Base-by-base conservation (phyloP, 2,888 invertebrate species). In the Microctonus brassicae region DNA sequence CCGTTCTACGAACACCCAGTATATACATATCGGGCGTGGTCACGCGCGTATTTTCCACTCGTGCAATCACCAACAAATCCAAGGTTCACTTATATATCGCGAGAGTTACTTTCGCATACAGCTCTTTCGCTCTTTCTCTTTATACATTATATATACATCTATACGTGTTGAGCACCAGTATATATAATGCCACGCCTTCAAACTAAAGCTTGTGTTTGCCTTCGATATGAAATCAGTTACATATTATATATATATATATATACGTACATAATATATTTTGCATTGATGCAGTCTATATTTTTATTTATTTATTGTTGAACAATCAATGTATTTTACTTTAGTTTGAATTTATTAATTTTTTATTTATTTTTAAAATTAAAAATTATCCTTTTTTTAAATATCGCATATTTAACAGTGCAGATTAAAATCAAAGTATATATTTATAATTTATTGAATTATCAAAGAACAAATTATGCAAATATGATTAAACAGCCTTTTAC, bases 11-110 rank as follows among this genome's bases (percentile, higher is more conserved):
- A 74, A 75, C 76, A 77, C 76, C 74, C 76, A 67, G 73, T 77
- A 76, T 70, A 73, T 76, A n/a, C n/a, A 76, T 74, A 77, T 75
- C 76, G 77, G 77, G 77, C 76, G 77, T 77, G 77, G 77, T 77
- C 77, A 75, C 76, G 76, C 76, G 75, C 76, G 70, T 77, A 47
- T 47, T 77, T 77, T 73, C 74, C 75, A 72, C 75, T 76, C 73
- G 57, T 71, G 71, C 76, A 76, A 76, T 77, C 73, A 69, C 73
- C 22, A 65, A 73, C 73, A 69, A 77, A 77, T 76, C 76, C 76
- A 75, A 77, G 75, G 72, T 75, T 75, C 69, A 64, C 69, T 22
- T 20, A 57, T 53, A 57, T 53, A 47, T 29, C 57, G 60, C 52
- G 17, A 26, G 53, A 70, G 67, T 65, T 74, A 74, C 72, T 76